These are phyloP conservation scores for Cephus pygmeus DNA, from an alignment of 2,888 invertebrate species.

Conservation along the genomic window DNA sequence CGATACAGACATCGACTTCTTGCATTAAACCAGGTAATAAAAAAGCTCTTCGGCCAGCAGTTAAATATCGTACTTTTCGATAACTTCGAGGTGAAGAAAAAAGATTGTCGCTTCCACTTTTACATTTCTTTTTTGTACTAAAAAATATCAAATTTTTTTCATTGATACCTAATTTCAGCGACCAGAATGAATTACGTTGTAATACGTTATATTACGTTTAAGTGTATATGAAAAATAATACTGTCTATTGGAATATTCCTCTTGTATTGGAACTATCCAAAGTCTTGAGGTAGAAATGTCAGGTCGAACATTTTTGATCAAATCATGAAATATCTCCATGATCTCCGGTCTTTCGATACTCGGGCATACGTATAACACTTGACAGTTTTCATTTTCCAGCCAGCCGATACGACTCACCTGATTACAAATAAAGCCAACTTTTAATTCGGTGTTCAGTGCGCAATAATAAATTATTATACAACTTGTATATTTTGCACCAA, in stretches of 20 bases:
- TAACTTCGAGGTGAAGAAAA: constrained; percentile 33
- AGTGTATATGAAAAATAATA: neutral
- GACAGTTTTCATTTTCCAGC: constrained; percentile 33
- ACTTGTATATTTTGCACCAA: constrained; percentile 39
- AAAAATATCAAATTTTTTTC: neutral
- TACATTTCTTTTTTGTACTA: neutral
- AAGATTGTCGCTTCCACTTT: constrained; percentile 32
- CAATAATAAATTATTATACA: neutral
- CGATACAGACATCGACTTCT: constrained; percentile 35
- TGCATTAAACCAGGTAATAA: constrained; percentile 38
- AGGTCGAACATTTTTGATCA: constrained; percentile 32
- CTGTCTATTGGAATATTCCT: neutral
- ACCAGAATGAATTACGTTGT: neutral
- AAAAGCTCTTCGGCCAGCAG: constrained; percentile 37
- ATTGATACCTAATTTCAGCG: neutral
- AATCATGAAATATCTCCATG: constrained; percentile 20
- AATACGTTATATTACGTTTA: neutral
- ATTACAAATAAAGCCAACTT: neutral
- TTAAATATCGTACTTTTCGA: constrained; percentile 32
- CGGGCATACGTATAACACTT: constrained; percentile 35
- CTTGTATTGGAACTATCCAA: constrained; percentile 30
- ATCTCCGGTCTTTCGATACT: constrained; percentile 26
- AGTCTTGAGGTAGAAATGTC: constrained; percentile 31
- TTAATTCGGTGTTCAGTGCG: neutral
- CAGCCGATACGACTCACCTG: constrained; percentile 39